Evolutionary conservation across 2,888 invertebrate species (phyloP), one percentile per base, ranked within the genome.

Genomic region (Leptopterna dolabrata): DNA sequence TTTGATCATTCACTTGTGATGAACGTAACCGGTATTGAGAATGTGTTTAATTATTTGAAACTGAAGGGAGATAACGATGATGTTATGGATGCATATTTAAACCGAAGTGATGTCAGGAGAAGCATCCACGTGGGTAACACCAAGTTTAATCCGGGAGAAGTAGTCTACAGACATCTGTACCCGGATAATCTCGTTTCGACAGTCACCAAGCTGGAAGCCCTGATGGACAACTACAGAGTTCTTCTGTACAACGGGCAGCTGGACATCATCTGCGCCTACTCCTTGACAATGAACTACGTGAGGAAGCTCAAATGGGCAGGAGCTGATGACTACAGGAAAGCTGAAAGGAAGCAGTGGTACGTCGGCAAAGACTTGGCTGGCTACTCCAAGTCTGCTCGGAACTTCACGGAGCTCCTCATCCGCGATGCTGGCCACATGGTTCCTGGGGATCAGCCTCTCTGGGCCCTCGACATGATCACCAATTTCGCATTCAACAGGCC

Each of bases 241-340:
- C 93, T 98, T 73, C 93, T 97, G 88, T 98, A 98, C 91, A 97
- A 95, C 91, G 98, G 98, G 0, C 98, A 98, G 91, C 91, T 98
- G 89, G 98, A 98, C 91, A 95, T 98, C 16, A 97, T 98, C 89
- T 96, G 97, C 0, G 97, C 97, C 0, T 97, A 97, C 92, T 97
- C 97, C 0, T 91, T 97, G 81, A 97, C 97, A 0, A 93, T 95
- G 27, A 96, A 95, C 91, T 97, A 96, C 91, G 92, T 98, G 45
- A 93, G 94, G 89, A 93, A 94, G 82, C 92, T 97, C 0, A 93
- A 95, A 73, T 97, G 97, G 92, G 93, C 92, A 29, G 94, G 93
- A 0, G 92, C 95, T 0, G 0, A 93, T 3, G 93, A 94, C 1
- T 97, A 96, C 91, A 94, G 94, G 90, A 93, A 92, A 0, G 95